Evolutionary conservation across 2,113 vertebrate genomes (phyloP), one percentile per base, ranked within the genome.

Genomic region (Amia ocellicauda): DNA sequence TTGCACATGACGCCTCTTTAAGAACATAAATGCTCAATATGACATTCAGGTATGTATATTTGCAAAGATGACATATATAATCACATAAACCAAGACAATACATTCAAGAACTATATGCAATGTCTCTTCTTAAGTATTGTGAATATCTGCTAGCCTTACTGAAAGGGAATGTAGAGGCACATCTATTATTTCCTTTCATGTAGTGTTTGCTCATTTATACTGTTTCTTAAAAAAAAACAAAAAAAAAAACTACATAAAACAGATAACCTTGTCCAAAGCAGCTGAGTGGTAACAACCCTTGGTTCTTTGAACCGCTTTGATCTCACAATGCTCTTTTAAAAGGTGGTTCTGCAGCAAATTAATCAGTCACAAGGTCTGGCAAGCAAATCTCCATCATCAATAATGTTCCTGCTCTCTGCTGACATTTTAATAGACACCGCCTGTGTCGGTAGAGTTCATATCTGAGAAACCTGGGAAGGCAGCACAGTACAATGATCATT

Each of bases 281-380:
- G 31, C 31, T 53, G 45, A 60, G 29, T 27, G 28, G 28, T 41
- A 57, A 43, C 36, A 58, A 42, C 13, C 41, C 41, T 36, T n/a
- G 41, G 16, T 8, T 60, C 20, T n/a, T n/a, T 45, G 26, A 60
- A 36, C 16, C 29, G n/a, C 49, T 60, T 60, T 60, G 56, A 66
- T 53, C 56, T 52, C 4, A 31, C 45, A 36, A 22, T 42, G 23
- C 64, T 52, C 20, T 26, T 66, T 58, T 66, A 66, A 66, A 66
- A 50, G 27, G 40, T 60, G 14, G 31, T 43, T 36, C 64, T 56
- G 20, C 45, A 19, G 56, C 57, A 60, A 66, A 66, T 60, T 29
- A 66, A 57, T 53, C 43, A 47, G 47, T 59, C 14, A 20, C 45
- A 52, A 59, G 45, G 45, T 22, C 29, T 51, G 47, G 10, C 28